phyloP scores from a whole-genome alignment of 1,140 invertebrate species.

The Leptoteleia sp. region DNA sequence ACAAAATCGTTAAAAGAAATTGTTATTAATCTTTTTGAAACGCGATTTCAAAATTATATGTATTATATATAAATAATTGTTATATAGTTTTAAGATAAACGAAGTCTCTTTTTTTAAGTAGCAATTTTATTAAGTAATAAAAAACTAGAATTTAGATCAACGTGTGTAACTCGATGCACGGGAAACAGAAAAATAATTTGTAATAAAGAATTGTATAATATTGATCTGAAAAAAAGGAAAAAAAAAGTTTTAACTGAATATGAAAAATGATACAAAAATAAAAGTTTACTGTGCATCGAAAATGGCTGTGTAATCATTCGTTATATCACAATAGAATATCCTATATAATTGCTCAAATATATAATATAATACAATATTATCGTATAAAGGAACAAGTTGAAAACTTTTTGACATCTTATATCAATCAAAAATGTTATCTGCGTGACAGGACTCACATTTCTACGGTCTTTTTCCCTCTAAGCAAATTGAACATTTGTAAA shows the following conservation, averaged over 20 bases:
- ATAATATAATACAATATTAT: too few species aligned
- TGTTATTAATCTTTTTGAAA: neutral
- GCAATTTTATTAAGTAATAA: too few species aligned
- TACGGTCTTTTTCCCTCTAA: too few species aligned
- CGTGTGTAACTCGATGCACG: constrained; percentile 32
- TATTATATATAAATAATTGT: constrained; percentile 1
- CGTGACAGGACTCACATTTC: too few species aligned
- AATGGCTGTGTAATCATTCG: constrained; percentile 15
- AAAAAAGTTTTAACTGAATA: neutral
- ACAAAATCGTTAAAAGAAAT: neutral
- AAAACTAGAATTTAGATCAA: constrained; percentile 5
- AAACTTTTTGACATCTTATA: too few species aligned
- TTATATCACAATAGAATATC: constrained; percentile 9
- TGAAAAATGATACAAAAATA: neutral
- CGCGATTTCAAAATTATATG: neutral
- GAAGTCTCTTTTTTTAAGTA: too few species aligned
- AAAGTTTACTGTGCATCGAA: constrained; percentile 21
- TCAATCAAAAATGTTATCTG: too few species aligned
- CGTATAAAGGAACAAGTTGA: too few species aligned
- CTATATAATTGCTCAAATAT: too few species aligned
- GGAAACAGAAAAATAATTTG: constrained; percentile 3
- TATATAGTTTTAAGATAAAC: constrained; percentile 25
- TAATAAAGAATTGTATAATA: too few species aligned
- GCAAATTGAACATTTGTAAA: too few species aligned
- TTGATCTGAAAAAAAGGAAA: constrained; percentile 5